Evolutionary conservation across 2,888 invertebrate genomes (phyloP), one percentile per base, ranked within the genome.

Genomic region (Omphaloscelis lunosa): DNA sequence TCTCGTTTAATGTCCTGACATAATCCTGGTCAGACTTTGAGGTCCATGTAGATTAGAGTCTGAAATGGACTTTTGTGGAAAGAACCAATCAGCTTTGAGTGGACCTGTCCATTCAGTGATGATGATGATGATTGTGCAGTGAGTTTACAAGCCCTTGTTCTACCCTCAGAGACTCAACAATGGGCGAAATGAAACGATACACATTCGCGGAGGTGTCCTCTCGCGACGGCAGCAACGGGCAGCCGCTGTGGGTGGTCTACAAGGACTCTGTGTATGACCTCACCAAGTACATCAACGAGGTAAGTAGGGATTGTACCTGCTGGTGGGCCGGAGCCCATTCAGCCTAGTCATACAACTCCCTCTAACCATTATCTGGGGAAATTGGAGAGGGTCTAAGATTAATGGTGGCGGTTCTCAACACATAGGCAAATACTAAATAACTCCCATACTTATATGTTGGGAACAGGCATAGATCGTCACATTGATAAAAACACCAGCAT

Each of bases 221-320:
- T 59, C 95, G 97, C 70, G 97, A 97, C 90, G 98, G 98, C 1
- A 94, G 94, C 85, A 95, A 96, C 58, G 97, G 96, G 7, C 89
- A 95, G 0, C 95, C 96, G 0, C 91, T 96, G 0, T 98, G 98
- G 98, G 92, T 98, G 66, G 96, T 98, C 45, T 95, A 97, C 86
- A 97, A 97, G 88, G 97, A 98, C 89, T 91, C 89, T 41, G 97
- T 98, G 7, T 98, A 98, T 90, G 98, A 98, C 93, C 97, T 98
- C 84, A 98, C 98, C 4, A 94, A 96, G 15, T 98, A 97, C 89
- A 83, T 97, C 1, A 89, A 96, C 12, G 96, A 97, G 94, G 98
- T 98, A 92, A 92, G 90, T 83, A 53, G 7, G 2, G 20, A 6
- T 20, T 5, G 68, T 23, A 5, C 3, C 7, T 41, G 9, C 67